Base-by-base conservation (phyloP, 30 jellyfish, hydroid and myxozoan genomes). In the Chrysaora quinquecirrha region DNA sequence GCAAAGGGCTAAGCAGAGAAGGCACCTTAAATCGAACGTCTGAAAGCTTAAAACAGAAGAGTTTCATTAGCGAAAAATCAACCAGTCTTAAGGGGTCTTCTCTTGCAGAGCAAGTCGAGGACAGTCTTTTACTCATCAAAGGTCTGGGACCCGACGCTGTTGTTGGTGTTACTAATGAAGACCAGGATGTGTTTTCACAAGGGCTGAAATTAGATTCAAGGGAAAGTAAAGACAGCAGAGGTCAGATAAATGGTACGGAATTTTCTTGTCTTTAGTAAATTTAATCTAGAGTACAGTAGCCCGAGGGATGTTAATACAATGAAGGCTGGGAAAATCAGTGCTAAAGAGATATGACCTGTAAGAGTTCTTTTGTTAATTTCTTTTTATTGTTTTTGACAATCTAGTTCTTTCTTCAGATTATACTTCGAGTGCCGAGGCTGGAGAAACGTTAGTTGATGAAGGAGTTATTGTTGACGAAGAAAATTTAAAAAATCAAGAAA, bases 1-100 rank as follows among this genome's bases (percentile, higher is more conserved):
- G 91, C 54, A 81, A 81, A 23, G 33, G 29, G 1, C 25, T 70
- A 2, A 81, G 84, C 73, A 68, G 85, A 32, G 91, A 67, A 46
- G 83, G 84, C 56, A 67, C 91, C 6, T n/a, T 81, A 1, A 81
- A 54, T 58, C 71, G 71, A 3, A 49, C 84, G 0, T 28, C 76
- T 2, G 34, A 68, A 1, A 54, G 78, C 73, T 22, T 81, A 46
- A 68, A 35, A 31, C 71, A 12, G 19, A 48, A 64, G 20, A 56
- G 80, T 22, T 50, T 33, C 27, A 24, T 22, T 3, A 31, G 71
- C 0, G 80, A 23, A 0, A 31, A 34, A 4, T 43, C 76, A 2
- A 38, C 54, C 54, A 19, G 68, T 52, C 2, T 52, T 12, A 52
- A 52, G 68, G 27, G 27, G 25, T 16, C 68, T 3, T 52, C 68